Conservation (phyloP, 2,113 vertebrate species). For the Pterocles gutturalis region DNA sequence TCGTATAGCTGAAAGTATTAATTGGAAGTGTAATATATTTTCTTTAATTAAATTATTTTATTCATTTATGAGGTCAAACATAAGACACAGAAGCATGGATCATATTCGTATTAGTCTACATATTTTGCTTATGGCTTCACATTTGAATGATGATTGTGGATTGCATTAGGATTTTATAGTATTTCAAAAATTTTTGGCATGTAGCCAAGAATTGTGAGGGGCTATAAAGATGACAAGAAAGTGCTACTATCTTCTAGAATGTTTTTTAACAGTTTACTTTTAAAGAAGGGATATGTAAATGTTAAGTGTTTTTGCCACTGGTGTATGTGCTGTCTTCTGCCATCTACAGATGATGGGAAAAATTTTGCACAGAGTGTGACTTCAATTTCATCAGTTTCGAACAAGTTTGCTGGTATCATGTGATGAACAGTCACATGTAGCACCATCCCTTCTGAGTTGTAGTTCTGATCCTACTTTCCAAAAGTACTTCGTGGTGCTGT, state of each 20-base stretch:
- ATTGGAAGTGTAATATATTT: not conserved
- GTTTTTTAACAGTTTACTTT: not conserved
- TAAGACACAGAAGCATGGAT: not conserved
- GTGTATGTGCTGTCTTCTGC: not conserved
- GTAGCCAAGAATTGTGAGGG: not conserved
- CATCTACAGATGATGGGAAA: not conserved
- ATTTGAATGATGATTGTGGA: not conserved
- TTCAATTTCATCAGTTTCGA: not conserved
- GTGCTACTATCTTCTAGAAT: not conserved
- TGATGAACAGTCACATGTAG: accelerated
- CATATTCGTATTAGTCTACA: not conserved
- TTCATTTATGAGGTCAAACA: not conserved
- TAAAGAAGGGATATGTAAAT: not conserved
- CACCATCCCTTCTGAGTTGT: not conserved
- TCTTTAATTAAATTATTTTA: not conserved
- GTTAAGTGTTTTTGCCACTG: not conserved
- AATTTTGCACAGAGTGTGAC: not conserved
- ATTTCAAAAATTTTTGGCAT: not conserved
- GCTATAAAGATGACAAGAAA: not conserved
- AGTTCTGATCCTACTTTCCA: not conserved
- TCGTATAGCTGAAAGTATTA: not conserved
- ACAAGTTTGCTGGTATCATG: not conserved
- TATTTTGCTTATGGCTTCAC: not conserved
- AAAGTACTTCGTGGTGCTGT: not conserved
- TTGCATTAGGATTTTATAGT: not conserved